Base-by-base conservation (phyloP, 1,140 invertebrate species). In the Drosophila carrolli region DNA sequence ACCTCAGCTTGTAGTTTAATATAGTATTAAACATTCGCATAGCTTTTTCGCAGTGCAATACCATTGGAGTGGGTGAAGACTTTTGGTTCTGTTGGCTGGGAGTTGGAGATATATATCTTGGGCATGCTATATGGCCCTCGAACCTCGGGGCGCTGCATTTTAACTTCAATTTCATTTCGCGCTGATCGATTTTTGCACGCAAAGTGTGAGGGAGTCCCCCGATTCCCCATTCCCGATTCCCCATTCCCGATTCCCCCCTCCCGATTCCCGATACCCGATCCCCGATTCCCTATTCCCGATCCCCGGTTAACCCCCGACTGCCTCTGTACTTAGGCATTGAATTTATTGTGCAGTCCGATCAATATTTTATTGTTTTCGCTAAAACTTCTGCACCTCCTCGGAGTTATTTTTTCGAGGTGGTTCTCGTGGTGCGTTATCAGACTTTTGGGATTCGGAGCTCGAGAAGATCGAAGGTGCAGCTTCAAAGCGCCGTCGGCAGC, bases 151-250 rank as follows among this genome's bases (percentile, higher is more conserved):
- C 84, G 53, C 44, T 74, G 74, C 68, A 55, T 78, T 88, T 84
- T 66, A 89, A 90, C 81, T 89, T 89, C 84, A 89, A 89, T 89
- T 89, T 90, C 84, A 89, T 90, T 89, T 90, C 61, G 77, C 66
- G 67, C 85, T 89, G 84, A 89, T 89, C 85, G 84, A 90, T 89
- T 89, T 90, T 88, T 84, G 84, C 84, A 88, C 80, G 84, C 84
- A 88, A 88, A 88, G 84, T 89, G 84, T 88, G 84, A 88, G 83
- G 84, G 83, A 86, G 79, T 83, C 79, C 54, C 37, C 35, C 1
- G n/a, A 14, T 9, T 13, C 32, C 16, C 11, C 13, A 19, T 9
- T 19, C 43, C 14, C 43, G 9, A 44, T 16, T 10, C 14, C 43
- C 5, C 16, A 46, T 11, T 10, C 37, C 35, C 1, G n/a, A 14